These are phyloP conservation scores for Amphiprion percula DNA, from an alignment of 2,113 vertebrate species.

Conservation along the genomic window DNA sequence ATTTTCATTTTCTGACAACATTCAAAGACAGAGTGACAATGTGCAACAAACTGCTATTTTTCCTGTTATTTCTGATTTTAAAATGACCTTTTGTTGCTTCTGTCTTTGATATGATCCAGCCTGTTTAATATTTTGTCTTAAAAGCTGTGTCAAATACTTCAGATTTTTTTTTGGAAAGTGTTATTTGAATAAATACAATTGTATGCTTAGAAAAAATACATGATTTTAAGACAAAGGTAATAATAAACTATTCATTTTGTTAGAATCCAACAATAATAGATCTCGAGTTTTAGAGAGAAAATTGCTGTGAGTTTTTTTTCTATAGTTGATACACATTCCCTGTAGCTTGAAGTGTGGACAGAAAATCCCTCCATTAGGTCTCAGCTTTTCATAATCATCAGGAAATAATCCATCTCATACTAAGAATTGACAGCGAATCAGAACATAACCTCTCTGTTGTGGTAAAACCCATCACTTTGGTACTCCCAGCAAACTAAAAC, in stretches of 20 bases:
- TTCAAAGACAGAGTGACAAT: not conserved
- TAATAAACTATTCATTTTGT: too few relatives aligned
- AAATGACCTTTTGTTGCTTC: not conserved
- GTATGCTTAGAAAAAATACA: too few relatives aligned
- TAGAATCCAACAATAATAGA: too few relatives aligned
- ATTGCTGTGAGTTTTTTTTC: not conserved
- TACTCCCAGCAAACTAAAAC: conserved; percentile 39
- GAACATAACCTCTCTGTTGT: not conserved
- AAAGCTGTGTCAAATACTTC: not conserved
- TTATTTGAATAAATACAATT: too few relatives aligned
- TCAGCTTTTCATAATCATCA: conserved; percentile 10
- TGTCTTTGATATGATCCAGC: not conserved
- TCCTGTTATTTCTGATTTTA: not conserved
- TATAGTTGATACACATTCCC: not conserved
- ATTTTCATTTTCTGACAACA: conserved; percentile 22
- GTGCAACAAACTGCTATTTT: not conserved
- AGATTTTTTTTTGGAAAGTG: not conserved
- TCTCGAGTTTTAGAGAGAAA: not conserved
- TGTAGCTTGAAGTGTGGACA: conserved; percentile 1
- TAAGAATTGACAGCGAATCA: not conserved
- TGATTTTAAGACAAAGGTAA: too few relatives aligned
- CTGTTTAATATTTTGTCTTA: not conserved
- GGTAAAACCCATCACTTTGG: conserved; percentile 49
- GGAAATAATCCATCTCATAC: not conserved
- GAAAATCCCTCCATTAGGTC: not conserved